Percentiles rank a stretch among this genome's conserved stretches.
These are phyloP conservation scores for Pocillopora verrucosa DNA, from an alignment of 64 coral and sea anemone genomes.

Conservation along the genomic window DNA sequence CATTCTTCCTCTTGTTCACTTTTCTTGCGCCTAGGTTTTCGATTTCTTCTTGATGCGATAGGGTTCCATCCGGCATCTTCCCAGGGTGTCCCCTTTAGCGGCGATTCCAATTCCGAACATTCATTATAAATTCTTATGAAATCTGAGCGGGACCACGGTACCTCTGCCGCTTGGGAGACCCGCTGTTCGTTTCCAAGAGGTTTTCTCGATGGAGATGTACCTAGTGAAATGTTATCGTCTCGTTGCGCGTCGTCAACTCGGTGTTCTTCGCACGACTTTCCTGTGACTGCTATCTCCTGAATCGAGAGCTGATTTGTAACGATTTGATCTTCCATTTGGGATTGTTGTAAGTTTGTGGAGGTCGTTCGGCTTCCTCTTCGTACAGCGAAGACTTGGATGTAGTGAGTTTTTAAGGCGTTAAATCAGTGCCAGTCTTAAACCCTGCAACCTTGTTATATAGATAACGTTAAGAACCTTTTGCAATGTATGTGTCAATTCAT, in stretches of 20 bases:
- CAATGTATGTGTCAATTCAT: no score
- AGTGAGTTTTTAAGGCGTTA: no score
- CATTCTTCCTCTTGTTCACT: not conserved
- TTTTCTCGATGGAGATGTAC: not conserved
- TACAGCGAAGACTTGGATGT: no score
- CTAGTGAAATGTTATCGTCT: not conserved
- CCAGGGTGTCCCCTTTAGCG: constrained; percentile 8
- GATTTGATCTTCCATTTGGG: no score
- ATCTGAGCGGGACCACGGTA: not conserved
- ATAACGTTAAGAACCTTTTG: no score
- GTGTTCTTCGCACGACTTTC: not conserved
- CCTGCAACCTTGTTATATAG: no score
- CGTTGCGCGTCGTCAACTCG: no score
- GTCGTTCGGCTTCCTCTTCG: no score
- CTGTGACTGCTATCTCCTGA: no score
- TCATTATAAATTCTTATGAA: not conserved
- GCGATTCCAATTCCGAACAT: not conserved
- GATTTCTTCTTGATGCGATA: not conserved
- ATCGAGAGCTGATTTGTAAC: no score
- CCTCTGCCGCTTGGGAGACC: not conserved
- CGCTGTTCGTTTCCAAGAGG: not conserved
- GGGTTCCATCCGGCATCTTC: not conserved
- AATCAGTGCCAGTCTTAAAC: no score
- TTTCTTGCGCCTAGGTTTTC: not conserved
- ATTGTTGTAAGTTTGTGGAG: no score